Base-by-base conservation (phyloP, 2,888 invertebrate genomes). In the Alloscopus bannaensis region DNA sequence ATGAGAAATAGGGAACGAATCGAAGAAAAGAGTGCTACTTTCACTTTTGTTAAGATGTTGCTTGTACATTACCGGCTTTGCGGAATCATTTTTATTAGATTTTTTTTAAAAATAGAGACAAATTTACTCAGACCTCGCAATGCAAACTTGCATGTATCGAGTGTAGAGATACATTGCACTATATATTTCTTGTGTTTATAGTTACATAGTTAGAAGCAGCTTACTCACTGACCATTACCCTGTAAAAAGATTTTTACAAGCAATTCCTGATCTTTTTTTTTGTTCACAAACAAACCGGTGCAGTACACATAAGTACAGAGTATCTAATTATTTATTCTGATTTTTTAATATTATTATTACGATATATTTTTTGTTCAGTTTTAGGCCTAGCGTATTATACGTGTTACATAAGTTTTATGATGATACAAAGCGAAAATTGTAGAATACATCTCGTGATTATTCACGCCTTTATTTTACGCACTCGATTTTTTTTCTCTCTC, bases 141-240 rank as follows among this genome's bases (percentile, higher is more conserved):
- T 6, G 13, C 36, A n/a, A n/a, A n/a, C n/a, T n/a, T n/a, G 6
- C 36, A 36, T 36, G 8, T 13, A 36, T 36, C 8, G 36, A 36
- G 36, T 36, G 13, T 13, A 13, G 13, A 36, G 13, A 6, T 6
- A 36, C 6, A 8, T 13, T 36, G 6, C 6, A 13, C 8, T 6
- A 8, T 36, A 8, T 13, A 13, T 36, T 36, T 36, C 6, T 8
- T 36, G 6, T 13, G 6, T 6, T 36, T 36, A 13, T 36, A 36
- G 36, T 13, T 8, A 36, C 6, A 36, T 8, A 36, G 36, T 6
- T 6, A 36, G 13, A 13, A 6, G 13, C 36, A 36, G 47, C 8
- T 13, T 50, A 50, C 50, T 50, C 50, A 50, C 50, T 50, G 50
- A 20, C 50, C 50, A 50, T 50, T 50, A 6, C 50, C 50, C 8